Percentiles rank a stretch among this genome's conserved stretches.
Conservation (phyloP, 2,797 vertebrate species). For the Pagetopsis macropterus region DNA sequence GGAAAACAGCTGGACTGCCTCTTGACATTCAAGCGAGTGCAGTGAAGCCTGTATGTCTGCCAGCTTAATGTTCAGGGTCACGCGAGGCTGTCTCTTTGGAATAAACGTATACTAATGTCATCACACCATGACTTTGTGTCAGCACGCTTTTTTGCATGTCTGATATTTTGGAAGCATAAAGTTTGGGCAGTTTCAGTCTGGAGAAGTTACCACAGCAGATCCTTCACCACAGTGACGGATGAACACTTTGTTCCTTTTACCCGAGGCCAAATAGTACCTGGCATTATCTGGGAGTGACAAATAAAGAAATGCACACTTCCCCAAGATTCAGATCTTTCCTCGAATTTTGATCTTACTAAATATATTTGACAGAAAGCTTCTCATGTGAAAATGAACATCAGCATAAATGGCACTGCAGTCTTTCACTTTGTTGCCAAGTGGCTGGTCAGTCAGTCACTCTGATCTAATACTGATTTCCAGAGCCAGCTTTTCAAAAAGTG, state of each 20-base stretch:
- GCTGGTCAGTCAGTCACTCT: conserved; percentile 56
- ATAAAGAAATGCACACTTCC: background rate
- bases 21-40: conserved; percentile 58
- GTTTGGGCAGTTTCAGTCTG: background rate
- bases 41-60: conserved; percentile 45
- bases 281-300: conserved; percentile 1
- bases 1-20: conserved; percentile 50
- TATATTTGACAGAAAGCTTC: conserved; percentile 19
- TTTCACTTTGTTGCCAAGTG: conserved; percentile 22
- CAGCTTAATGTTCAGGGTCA: conserved; percentile 55
- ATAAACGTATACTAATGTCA: conserved; percentile 41
- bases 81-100: conserved; percentile 11
- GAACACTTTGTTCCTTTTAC: conserved; percentile 35
- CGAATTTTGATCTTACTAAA: background rate
- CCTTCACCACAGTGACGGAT: conserved; percentile 15
- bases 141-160: conserved; percentile 1
- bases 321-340: conserved; percentile 6
- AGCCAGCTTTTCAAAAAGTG: conserved; percentile 20
- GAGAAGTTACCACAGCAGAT: conserved; percentile 9
- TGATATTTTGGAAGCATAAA: conserved; percentile 20
- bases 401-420: conserved; percentile 9
- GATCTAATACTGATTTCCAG: conserved; percentile 43
- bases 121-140: conserved; percentile 58
- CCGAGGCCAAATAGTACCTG: conserved; percentile 5
- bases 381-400: conserved; percentile 23